Evolutionary conservation across 2,888 invertebrate genomes (phyloP), one percentile per base, ranked within the genome.

Genomic region (Agrypnus murinus): DNA sequence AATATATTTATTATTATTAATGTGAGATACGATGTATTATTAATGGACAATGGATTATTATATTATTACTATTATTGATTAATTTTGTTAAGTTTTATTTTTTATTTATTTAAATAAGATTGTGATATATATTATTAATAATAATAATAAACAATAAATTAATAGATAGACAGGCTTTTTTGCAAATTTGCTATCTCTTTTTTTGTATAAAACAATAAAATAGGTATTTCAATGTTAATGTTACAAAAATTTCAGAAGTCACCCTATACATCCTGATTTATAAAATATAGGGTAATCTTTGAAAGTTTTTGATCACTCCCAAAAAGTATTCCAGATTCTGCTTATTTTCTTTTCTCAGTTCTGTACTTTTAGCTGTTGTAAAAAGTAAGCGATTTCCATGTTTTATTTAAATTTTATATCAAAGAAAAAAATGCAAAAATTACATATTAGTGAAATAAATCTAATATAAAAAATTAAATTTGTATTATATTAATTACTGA

Each of bases 31-130:
- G n/a, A n/a, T 31, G 14, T 31, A 55, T 55, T 14, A 55, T 32
- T 31, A 14, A 14, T 55, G 32, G 31, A 55, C 55, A 55, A 15
- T 55, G 32, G 31, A 55, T 32, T 32, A 15, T 5, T 25, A 3
- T 25, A 25, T 25, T 25, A 25, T 25, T 25, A 25, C 5, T 25
- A 25, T 25, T 25, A 25, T 25, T 25, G 25, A 36, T n/a, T n/a
- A n/a, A n/a, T 65, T 71, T 71, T 68, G 67, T 68, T 68, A 65
- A 63, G 68, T 68, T 71, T 43, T 60, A 17, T 60, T 34, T 46
- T 67, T 67, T 68, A 65, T 71, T 68, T 71, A 68, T 68, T 68
- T 71, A 53, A 14, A 58, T 67, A 71, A 68, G 67, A 64, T 71
- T 71, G 71, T 71, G 71, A 71, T 71, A 71, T 71, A 64, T 25